Base-by-base conservation (phyloP, 1,140 invertebrate species). In the Meloidogyne chitwoodi region DNA sequence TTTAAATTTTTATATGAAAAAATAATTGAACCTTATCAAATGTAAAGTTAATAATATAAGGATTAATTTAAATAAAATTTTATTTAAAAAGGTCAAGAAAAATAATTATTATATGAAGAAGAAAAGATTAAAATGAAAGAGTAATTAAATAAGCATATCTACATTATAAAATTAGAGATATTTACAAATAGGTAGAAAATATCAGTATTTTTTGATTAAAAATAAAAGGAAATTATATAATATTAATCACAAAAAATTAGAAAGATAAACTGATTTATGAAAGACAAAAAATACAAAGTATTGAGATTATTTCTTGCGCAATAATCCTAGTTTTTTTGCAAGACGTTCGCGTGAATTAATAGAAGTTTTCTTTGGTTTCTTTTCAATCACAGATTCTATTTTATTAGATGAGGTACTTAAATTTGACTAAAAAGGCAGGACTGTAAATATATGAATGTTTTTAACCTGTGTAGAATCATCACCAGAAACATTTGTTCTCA, bases 271-370 rank as follows among this genome's bases (percentile, higher is more conserved):
- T 4, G 65, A 3, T 26, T 67, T 67, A 61, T 68, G 34, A 69
- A 38, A 16, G 1, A 70, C n/a, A 44, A 69, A 69, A 44, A 44
- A 48, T 10, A 24, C 0, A 22, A 16, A 24, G 11, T 31, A 22
- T 6, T 29, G 48, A 68, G 19, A 41, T 64, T 34, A 70, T 2
- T 73, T 75, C 27, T 68, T 75, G 19, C 66, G 74, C 56, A 38
- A 11, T 12, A 76, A 61, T 34, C 67, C 67, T 31, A 76, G 38
- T 26, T 64, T 76, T 24, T 76, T 76, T 26, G 75, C 75, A 11
- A 76, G 27, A 38, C 75, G 67, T 38, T 76, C 34, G 19, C 62
- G 65, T 26, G 75, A n/a, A 31, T 19, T 76, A 34, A 73, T 1
- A 24, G 12, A 22, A 61, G 38, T 29, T 73, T 73, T 73, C 31